These are phyloP conservation scores for Dicrostonyx torquatus DNA, from an alignment of 2,797 vertebrate genomes.

Conservation along the genomic window DNA sequence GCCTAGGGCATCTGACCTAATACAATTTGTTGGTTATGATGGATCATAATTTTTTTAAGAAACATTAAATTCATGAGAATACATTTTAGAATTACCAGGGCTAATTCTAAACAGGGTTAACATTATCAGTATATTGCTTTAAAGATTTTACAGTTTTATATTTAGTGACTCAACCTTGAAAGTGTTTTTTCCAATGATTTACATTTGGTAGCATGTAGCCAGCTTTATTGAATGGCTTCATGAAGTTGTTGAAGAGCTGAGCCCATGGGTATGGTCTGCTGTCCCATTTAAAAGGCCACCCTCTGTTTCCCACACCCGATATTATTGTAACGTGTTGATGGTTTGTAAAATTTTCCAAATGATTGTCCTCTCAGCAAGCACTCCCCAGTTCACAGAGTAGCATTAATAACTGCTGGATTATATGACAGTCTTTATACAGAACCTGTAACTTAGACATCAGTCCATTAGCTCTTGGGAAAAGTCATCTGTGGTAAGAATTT, in stretches of 20 bases:
- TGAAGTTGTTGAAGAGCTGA: not conserved
- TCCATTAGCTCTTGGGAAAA: not conserved
- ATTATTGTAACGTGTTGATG: slow-evolving; percentile 36
- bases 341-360: slow-evolving; percentile 46
- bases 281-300: slow-evolving; percentile 7
- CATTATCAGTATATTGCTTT: slow-evolving; percentile 52
- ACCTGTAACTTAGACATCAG: not conserved
- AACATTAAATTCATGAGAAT: slow-evolving; percentile 50
- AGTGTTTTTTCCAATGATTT: slow-evolving; percentile 32
- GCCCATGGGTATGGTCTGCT: not conserved
- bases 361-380: slow-evolving; percentile 30
- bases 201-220: not conserved
- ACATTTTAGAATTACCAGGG: slow-evolving; percentile 26
- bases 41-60: slow-evolving; percentile 34
- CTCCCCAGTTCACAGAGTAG: not conserved
- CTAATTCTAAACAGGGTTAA: not conserved
- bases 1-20: slow-evolving; percentile 21
- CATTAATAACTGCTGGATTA: not conserved
- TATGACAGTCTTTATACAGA: slow-evolving; percentile 2
- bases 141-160: slow-evolving; percentile 40
- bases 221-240: not conserved
- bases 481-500: slow-evolving; percentile 32
- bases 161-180: slow-evolving; percentile 57
- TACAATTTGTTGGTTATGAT: slow-evolving; percentile 35
- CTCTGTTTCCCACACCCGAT: slow-evolving; percentile 20